These are phyloP conservation scores for Pseudomyrmex sp. DNA, from an alignment of 1,140 invertebrate species.

Conservation along the genomic window DNA sequence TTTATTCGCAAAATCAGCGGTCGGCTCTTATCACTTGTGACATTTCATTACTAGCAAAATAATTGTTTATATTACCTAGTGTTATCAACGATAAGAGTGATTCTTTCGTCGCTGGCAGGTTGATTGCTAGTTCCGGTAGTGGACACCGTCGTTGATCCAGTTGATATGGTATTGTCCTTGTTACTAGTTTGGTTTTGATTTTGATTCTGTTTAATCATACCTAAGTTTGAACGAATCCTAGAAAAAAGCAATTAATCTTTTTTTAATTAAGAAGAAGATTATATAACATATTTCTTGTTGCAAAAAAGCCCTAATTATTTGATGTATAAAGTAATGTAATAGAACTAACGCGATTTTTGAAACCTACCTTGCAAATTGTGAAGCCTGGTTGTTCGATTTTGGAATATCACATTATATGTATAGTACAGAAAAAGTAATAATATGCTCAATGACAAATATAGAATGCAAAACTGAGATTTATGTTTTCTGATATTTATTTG, in stretches of 20 bases:
- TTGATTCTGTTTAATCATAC: slow-evolving; percentile 78
- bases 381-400: slow-evolving; percentile 51
- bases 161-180: slow-evolving; percentile 77
- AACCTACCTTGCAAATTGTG: slow-evolving; percentile 76
- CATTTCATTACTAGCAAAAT: not conserved
- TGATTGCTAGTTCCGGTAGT: slow-evolving; percentile 74
- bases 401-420: slow-evolving; percentile 44
- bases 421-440: slow-evolving; percentile 34
- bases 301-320: slow-evolving; percentile 69
- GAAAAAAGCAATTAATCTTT: slow-evolving; percentile 61
- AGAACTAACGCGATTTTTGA: slow-evolving; percentile 9
- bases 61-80: slow-evolving; percentile 87
- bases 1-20: no score
- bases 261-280: slow-evolving; percentile 8
- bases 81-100: slow-evolving; percentile 97
- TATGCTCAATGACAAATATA: not conserved
- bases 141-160: slow-evolving; percentile 66
- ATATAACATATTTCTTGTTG: slow-evolving; percentile 21
- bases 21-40: no score
- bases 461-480: not conserved
- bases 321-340: slow-evolving; percentile 45
- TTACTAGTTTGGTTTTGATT: slow-evolving; percentile 60
- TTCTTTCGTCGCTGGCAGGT: slow-evolving; percentile 89
- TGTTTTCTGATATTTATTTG: not conserved
- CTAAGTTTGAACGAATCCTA: slow-evolving; percentile 79